phyloP scores from a whole-genome alignment of 2,113 vertebrate genomes.

The Phyllostomus discolor region DNA sequence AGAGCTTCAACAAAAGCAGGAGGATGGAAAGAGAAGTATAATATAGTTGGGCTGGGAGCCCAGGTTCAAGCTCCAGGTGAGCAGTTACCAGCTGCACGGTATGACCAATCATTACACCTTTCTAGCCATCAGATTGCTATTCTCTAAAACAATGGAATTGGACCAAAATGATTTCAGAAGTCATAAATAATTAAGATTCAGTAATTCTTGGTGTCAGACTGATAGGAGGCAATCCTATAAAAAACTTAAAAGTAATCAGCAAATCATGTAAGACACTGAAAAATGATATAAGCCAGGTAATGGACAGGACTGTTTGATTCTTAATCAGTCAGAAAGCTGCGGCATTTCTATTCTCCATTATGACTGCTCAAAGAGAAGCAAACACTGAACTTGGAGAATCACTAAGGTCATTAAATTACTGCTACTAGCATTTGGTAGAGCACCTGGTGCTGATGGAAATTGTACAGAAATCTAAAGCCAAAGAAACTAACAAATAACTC shows the following conservation, averaged over 20 bases:
- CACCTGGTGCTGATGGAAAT: background rate
- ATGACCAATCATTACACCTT: background rate
- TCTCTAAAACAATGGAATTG: background rate
- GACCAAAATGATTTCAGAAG: background rate
- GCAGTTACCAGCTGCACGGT: background rate
- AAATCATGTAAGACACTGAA: background rate
- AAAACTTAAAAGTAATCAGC: background rate
- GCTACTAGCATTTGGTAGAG: background rate
- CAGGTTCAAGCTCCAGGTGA: background rate
- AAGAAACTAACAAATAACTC: background rate
- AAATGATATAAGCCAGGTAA: background rate
- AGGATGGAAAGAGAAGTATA: fast-evolving
- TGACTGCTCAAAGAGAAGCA: background rate
- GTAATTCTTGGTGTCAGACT: background rate
- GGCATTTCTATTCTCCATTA: background rate
- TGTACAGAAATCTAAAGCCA: background rate
- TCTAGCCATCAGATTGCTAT: background rate
- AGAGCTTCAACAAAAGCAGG: background rate
- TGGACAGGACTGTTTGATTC: background rate
- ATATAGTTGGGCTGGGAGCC: background rate
- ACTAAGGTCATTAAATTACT: background rate
- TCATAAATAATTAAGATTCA: background rate
- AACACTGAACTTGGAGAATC: background rate
- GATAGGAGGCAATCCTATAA: background rate
- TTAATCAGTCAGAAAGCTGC: background rate